Conservation (phyloP, 2,888 invertebrate genomes). For the Aplocera efformata region DNA sequence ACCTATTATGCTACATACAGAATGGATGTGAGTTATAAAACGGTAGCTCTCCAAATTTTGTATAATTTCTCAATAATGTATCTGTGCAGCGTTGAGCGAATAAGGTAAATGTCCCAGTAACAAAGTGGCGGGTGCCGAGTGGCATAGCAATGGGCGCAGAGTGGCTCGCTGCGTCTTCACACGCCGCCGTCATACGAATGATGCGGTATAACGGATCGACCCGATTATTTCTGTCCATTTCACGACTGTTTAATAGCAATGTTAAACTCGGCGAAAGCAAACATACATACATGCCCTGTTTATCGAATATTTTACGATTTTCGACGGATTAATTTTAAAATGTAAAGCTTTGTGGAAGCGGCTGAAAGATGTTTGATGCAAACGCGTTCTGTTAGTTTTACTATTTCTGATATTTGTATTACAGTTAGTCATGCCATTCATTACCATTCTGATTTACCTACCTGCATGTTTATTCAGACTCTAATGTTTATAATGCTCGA, state of each 20-base stretch:
- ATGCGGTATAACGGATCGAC: constrained; percentile 76
- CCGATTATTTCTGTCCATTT: constrained; percentile 80
- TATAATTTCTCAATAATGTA: constrained; percentile 45
- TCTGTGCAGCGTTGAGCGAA: constrained; percentile 43
- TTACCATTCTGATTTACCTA: constrained; percentile 78
- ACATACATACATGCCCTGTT: constrained; percentile 77
- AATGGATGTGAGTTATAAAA: constrained; percentile 25
- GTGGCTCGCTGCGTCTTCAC: constrained; percentile 48
- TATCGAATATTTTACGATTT: constrained; percentile 79
- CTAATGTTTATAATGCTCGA: constrained; percentile 72
- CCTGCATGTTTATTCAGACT: constrained; percentile 71
- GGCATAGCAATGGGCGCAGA: constrained; percentile 64
- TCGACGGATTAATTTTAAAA: constrained; percentile 75
- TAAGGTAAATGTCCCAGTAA: constrained; percentile 61
- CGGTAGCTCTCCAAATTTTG: constrained; percentile 31
- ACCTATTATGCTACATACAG: constrained; percentile 20
- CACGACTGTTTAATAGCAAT: constrained; percentile 80
- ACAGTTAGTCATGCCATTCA: constrained; percentile 77
- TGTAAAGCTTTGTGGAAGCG: constrained; percentile 69
- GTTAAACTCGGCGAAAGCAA: constrained; percentile 78
- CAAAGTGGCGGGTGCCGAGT: constrained; percentile 50
- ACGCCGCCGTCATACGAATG: constrained; percentile 74
- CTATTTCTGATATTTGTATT: constrained; percentile 76
- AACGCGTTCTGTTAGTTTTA: constrained; percentile 59
- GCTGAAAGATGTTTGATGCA: constrained; percentile 72